A percentile compares a stretch with the other conserved stretches of the same genome.
These are phyloP conservation scores for Enteromius mattozi DNA, from an alignment of 2,797 vertebrate species.

Conservation along the genomic window DNA sequence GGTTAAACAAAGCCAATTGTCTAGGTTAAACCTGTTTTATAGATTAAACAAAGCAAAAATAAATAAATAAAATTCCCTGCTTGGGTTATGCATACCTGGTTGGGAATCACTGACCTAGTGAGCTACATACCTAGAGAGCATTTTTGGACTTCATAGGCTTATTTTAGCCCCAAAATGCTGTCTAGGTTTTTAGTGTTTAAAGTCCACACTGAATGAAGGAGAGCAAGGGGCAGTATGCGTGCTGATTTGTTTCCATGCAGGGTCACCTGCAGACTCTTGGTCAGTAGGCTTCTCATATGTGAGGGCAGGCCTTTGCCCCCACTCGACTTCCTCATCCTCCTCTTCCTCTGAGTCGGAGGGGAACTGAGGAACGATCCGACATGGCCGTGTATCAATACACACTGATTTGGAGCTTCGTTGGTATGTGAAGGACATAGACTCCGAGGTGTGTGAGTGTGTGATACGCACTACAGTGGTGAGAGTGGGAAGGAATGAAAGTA, in stretches of 20 bases:
- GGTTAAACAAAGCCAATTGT: constrained; percentile 5
- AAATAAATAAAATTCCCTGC: neutral
- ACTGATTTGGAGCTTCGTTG: constrained; percentile 94
- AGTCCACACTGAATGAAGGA: neutral
- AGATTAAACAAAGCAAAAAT: neutral
- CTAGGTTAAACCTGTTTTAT: neutral
- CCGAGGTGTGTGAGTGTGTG: constrained; percentile 92
- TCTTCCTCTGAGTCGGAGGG: constrained; percentile 75
- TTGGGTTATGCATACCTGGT: neutral
- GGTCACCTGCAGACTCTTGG: constrained; percentile 89
- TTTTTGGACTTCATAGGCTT: neutral
- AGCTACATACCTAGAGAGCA: neutral
- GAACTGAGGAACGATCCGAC: constrained; percentile 80
- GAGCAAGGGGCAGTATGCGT: neutral
- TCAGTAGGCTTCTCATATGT: constrained; percentile 78
- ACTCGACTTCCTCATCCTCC: constrained; percentile 83
- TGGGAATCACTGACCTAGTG: neutral
- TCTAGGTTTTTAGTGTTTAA: neutral
- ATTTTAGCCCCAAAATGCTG: neutral
- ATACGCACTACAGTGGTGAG: constrained; percentile 85
- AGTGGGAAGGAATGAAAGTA: constrained; percentile 65
- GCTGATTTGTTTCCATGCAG: constrained; percentile 71
- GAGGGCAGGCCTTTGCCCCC: constrained; percentile 72
- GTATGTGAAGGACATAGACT: constrained; percentile 98
- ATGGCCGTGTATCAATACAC: constrained; percentile 91